phyloP scores from a whole-genome alignment of 2,797 vertebrate genomes.

The Neomorphus geoffroyi region DNA sequence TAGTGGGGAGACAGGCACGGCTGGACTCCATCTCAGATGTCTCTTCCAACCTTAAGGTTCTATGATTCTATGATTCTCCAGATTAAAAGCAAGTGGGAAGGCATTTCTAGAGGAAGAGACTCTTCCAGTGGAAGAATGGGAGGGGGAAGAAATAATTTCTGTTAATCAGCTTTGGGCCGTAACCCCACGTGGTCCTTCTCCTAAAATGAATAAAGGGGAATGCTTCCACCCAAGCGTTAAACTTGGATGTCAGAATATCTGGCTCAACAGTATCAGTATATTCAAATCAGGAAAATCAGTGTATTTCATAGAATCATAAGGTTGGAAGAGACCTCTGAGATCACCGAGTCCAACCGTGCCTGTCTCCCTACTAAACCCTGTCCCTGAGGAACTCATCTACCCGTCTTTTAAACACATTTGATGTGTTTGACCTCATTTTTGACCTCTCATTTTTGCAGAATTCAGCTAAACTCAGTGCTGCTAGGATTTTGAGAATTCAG shows the following conservation, averaged over 20 bases:
- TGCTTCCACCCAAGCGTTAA: not conserved
- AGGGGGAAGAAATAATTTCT: not conserved
- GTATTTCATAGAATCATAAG: too few relatives aligned
- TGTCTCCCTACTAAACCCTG: too few relatives aligned
- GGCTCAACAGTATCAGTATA: not conserved
- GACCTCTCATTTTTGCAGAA: not conserved
- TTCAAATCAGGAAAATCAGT: not conserved
- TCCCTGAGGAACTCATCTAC: too few relatives aligned
- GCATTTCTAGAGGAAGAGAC: not conserved
- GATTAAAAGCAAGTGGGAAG: not conserved
- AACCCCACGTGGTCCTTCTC: not conserved
- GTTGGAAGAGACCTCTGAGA: too few relatives aligned
- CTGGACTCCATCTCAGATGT: too few relatives aligned
- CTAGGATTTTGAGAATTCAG: not conserved
- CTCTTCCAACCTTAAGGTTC: too few relatives aligned
- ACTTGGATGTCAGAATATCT: not conserved
- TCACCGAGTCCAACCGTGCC: too few relatives aligned
- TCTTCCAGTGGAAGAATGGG: not conserved
- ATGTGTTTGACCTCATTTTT: not conserved
- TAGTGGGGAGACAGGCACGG: too few relatives aligned
- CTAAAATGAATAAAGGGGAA: fast-evolving
- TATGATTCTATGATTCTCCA: too few relatives aligned
- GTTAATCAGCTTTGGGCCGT: not conserved
- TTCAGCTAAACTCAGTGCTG: not conserved
- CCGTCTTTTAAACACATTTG: too few relatives aligned